Base-by-base conservation (phyloP, 1,140 invertebrate species). In the Cyrtorhinus lividipennis region DNA sequence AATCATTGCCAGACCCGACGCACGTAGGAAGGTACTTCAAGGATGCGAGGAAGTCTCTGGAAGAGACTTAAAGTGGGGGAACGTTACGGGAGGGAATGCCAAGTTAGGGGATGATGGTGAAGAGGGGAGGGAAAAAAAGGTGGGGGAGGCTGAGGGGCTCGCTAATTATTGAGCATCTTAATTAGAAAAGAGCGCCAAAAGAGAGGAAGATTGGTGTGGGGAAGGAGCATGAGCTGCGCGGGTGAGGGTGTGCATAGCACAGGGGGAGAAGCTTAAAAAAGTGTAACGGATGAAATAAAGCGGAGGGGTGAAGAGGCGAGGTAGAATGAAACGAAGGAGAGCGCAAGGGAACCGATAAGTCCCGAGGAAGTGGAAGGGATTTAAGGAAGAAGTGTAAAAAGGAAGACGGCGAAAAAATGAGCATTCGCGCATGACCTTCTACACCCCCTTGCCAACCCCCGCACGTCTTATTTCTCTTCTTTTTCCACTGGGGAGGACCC, bases 131-230 rank as follows among this genome's bases (percentile, higher is more conserved):
- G 30, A 15, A 38, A 8, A 15, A 15, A 38, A 15, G 30, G 30
- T 38, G 30, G 30, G 30, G 5, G 5, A 15, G 30, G 15, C 5
- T 8, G 30, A 38, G 30, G 30, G 30, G 5, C 15, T 38, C 30
- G 30, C 30, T 38, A 38, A 38, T 38, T 38, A 38, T 38, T 38
- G 30, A 38, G 30, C 30, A 38, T 38, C 30, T 38, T 38, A 38
- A 38, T 38, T 38, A 38, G 30, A 38, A 38, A 38, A 38, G 30
- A 38, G 30, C 30, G 30, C 30, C 30, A 38, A 15, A 38, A 63
- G 62, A 63, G 62, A 63, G 56, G 45, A 63, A 56, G 53, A 56
- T 56, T 5, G 24, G 53, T 8, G 44, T 15, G 30, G 30, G 30
- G 30, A 38, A 38, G 30, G 24, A 57, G 59, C 24, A 8, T 3